Evolutionary conservation across 2,113 vertebrate species (phyloP), one percentile per base, ranked within the genome.

Genomic region (Heterocephalus glaber): DNA sequence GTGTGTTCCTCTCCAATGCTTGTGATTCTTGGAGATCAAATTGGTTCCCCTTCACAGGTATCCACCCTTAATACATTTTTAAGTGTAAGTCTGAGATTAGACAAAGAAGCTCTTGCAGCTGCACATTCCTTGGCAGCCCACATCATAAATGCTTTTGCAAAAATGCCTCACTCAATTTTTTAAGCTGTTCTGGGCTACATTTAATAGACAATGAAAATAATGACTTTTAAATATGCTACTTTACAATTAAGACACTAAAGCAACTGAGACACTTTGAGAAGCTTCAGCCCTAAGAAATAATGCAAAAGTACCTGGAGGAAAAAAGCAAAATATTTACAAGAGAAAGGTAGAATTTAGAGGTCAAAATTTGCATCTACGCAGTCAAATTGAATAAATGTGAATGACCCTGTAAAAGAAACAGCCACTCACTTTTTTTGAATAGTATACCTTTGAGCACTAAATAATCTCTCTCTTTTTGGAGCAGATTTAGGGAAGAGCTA

Each of bases 181-280:
- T 68, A 96, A 96, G 93, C 49, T 47, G 16, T 94, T 95, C 92
- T 52, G 93, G 89, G 81, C 86, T 90, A 66, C 82, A 80, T 91
- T 94, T 96, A 97, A 96, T 96, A 96, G 96, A 95, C 3, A 38
- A 94, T 88, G 87, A 96, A 96, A 92, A 96, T 97, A 90, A 97
- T 97, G 97, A 94, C 92, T 97, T 98, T 98, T 96, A 98, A 97
- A 97, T 96, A 97, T 95, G 96, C 92, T 85, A 58, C 89, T 83
- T 60, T 81, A 83, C 94, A 96, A 97, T 97, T 95, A 96, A 84
- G 41, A 86, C 65, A 93, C 84, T 72, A 79, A 89, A 93, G 44
- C 77, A 92, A 95, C 92, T n/a, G 60, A 96, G 90, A 88, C 26
- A 77, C 74, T 79, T 94, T 24, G 60, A 72, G 66, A 95, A 68